Base-by-base conservation (phyloP, 2,888 invertebrate genomes). In the Tinea trinotella region DNA sequence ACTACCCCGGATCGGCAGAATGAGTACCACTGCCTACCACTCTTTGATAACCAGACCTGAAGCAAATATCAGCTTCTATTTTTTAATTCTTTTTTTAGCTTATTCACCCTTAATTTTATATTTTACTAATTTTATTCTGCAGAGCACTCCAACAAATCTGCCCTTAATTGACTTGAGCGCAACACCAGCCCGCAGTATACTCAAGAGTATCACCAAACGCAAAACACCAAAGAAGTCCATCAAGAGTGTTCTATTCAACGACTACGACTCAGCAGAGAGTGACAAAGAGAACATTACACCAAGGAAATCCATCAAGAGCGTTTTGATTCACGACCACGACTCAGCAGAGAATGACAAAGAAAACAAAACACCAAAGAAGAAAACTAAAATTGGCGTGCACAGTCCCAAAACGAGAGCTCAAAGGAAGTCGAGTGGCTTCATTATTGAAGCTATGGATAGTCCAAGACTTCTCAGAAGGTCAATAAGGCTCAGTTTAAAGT, bases 171-270 rank as follows among this genome's bases (percentile, higher is more conserved):
- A 74, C 57, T 35, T 71, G 0, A 56, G 62, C 35, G 78, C 78
- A 0, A 83, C 83, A 0, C 83, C 84, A 0, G 77, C 70, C 0
- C 71, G 77, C 1, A 83, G 84, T 57, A 83, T 84, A 35, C 70
- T 84, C 1, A 84, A 84, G 50, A 64, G 68, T 19, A 60, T 3
- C 12, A 54, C 30, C n/a, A 44, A 19, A 17, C 64, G 58, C 6
- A 71, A 68, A 57, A 60, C 70, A 0, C 58, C 57, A n/a, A 71
- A 70, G 13, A 79, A 78, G 54, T 73, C 76, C 1, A 68, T 75
- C 20, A 82, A 82, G 62, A 62, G 74, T 0, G 82, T 83, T 0
- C 64, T 82, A 0, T 83, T 84, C 56, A 62, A 74, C 52, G 60
- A 70, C 3, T 63, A 66, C 0, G 72, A 74, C 50, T 30, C 35